Evolutionary conservation across 1,140 invertebrate genomes (phyloP), one percentile per base, ranked within the genome.

Genomic region (Lepeophtheirus salmonis): DNA sequence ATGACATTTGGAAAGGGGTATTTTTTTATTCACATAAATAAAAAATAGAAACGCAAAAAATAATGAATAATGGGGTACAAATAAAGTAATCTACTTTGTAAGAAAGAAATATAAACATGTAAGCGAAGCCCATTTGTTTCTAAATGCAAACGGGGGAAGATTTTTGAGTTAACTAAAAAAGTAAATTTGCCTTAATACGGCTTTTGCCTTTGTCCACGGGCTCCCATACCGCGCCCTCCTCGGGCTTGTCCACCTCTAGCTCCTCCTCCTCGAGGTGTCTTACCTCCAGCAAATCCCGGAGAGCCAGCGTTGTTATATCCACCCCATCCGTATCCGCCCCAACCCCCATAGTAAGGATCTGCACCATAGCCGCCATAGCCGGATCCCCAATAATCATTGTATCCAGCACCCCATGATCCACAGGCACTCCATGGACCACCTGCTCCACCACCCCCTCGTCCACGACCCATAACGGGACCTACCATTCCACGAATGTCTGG

Each of bases 291-390:
- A 41, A 41, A 41, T n/a, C 30, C 30, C 6, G 30, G 30, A 10
- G 30, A 41, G 30, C 30, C 30, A n/a, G 30, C 30, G 30, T 41
- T 41, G 30, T 41, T 41, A n/a, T 41, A 41, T 6, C 30, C 30
- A n/a, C 30, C 30, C 23, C 54, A 21, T 14, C 48, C 57, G 18
- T 51, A 60, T n/a, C 57, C 57, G 18, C 41, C 57, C 30, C 41
- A 60, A 22, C 41, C 59, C 16, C 59, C 51, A 48, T 56, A 61
- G 16, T 22, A 16, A 16, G 16, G 53, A 16, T 23, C 53, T 12
- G 16, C 57, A 18, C 59, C 59, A 49, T 50, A 61, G 26, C 49
- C 53, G 20, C 62, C 21, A 41, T 63, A 23, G 26, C 61, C 25
- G 12, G 20, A 52, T n/a, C 56, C 56, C 26, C 56, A 24, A 3